Conservation (phyloP, 2,797 vertebrate genomes). For the Ctenochaetus hawaiiensis region DNA sequence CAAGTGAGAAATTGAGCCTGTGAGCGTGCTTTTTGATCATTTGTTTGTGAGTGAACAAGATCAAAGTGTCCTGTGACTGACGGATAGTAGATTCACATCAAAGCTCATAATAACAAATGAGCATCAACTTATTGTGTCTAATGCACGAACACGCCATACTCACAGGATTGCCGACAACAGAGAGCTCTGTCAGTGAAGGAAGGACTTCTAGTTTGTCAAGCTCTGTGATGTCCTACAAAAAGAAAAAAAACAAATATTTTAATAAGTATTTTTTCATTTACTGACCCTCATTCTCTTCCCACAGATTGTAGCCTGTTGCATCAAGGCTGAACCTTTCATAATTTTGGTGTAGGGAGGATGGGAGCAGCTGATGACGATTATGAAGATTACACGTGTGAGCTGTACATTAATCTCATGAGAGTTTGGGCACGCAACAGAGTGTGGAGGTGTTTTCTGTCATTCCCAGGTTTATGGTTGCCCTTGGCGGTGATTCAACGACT, state of each 20-base stretch:
- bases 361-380: conserved; percentile 69
- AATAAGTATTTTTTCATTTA: conserved; percentile 4
- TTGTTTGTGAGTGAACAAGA: conserved; percentile 15
- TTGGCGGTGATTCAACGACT: conserved; percentile 67
- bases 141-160: conserved; percentile 72
- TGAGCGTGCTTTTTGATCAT: conserved; percentile 36
- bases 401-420: conserved; percentile 79
- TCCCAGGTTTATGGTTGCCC: conserved; percentile 60
- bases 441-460: conserved; percentile 52
- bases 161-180: conserved; percentile 89
- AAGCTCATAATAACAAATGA: conserved; percentile 12
- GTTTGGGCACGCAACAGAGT: conserved; percentile 67
- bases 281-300: not conserved
- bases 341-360: conserved; percentile 61
- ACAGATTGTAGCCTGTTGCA: conserved; percentile 32
- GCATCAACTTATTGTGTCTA: conserved; percentile 19
- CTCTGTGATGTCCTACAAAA: conserved; percentile 87
- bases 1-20: conserved; percentile 60
- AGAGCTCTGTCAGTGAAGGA: conserved; percentile 88
- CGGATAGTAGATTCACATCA: conserved; percentile 17
- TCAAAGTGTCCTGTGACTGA: conserved; percentile 17
- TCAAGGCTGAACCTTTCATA: conserved; percentile 55
- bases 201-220: conserved; percentile 89
- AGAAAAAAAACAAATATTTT: conserved; percentile 33
- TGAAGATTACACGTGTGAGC: conserved; percentile 80